Conservation (phyloP, 2,888 invertebrate species). For the Autographa pulchrina region DNA sequence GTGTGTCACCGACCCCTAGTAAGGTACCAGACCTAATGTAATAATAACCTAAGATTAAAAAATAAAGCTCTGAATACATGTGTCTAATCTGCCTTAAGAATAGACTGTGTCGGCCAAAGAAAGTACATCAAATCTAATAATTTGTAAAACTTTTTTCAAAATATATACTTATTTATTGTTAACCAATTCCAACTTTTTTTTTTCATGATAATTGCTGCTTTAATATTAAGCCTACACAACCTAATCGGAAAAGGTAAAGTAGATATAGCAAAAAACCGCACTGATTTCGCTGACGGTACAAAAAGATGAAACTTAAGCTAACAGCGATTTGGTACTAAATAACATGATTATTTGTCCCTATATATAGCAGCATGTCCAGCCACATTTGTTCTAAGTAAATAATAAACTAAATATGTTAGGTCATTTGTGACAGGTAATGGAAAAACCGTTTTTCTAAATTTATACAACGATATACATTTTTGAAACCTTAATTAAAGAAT, state of each 20-base stretch:
- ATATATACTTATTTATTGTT: not conserved
- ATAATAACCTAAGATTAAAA: conserved; percentile 40
- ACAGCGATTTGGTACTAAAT: conserved; percentile 34
- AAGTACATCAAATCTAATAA: not conserved
- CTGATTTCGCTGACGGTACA: conserved; percentile 27
- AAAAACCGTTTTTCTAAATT: not conserved
- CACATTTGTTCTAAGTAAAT: conserved; percentile 46
- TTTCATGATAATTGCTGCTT: not conserved
- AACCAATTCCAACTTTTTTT: not conserved
- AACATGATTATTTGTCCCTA: conserved; percentile 30
- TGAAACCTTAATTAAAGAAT: not conserved
- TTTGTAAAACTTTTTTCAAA: not conserved
- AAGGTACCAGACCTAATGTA: conserved; percentile 45
- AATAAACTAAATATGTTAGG: conserved; percentile 38
- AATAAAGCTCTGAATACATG: conserved; percentile 56
- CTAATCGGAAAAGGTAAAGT: conserved; percentile 5
- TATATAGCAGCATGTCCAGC: conserved; percentile 45
- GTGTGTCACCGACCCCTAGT: conserved; percentile 23
- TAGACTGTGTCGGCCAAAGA: conserved; percentile 17
- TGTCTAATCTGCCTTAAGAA: conserved; percentile 25
- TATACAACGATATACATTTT: conserved; percentile 10
- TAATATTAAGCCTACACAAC: conserved; percentile 26
- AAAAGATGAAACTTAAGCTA: conserved; percentile 32
- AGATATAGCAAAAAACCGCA: conserved; percentile 21
- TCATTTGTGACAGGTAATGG: conserved; percentile 31